Percentiles rank a stretch among this genome's conserved stretches.
These are phyloP conservation scores for Orchesella flavescens DNA, from an alignment of 2,888 invertebrate genomes.

Conservation along the genomic window DNA sequence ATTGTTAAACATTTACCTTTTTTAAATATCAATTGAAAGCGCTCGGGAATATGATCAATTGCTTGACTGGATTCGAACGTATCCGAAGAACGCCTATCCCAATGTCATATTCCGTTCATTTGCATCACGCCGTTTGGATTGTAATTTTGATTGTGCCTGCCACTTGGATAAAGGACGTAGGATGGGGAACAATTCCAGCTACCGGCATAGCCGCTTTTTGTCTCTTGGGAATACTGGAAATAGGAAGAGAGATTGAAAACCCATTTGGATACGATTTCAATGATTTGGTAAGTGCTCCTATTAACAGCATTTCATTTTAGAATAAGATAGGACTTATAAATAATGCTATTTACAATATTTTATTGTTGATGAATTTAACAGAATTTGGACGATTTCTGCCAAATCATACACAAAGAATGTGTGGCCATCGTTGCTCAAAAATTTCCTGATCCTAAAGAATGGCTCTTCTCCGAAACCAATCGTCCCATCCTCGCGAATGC, in stretches of 20 bases:
- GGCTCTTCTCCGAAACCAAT: conserved; percentile 48
- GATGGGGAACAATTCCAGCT: conserved; percentile 63
- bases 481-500: conserved; percentile 24
- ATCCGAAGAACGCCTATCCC: conserved; percentile 70
- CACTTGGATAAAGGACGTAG: conserved; percentile 30
- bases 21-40: no score
- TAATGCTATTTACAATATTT: no score
- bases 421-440: conserved; percentile 46
- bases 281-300: conserved; percentile 52
- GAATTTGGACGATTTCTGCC: conserved; percentile 63
- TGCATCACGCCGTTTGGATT: conserved; percentile 60
- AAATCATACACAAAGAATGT: conserved; percentile 57
- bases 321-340: no score
- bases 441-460: conserved; percentile 41
- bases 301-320: no score
- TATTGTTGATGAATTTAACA: no score
- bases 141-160: conserved; percentile 45
- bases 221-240: conserved; percentile 63
- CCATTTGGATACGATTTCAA: conserved; percentile 69
- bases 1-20: no score
- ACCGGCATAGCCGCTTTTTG: conserved; percentile 58
- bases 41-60: conserved; percentile 56
- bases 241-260: conserved; percentile 69
- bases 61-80: conserved; percentile 66
- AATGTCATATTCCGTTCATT: conserved; percentile 65